Evolutionary conservation across 2,113 vertebrate species (phyloP), one percentile per base, ranked within the genome.

Genomic region (Syngnathus floridae): DNA sequence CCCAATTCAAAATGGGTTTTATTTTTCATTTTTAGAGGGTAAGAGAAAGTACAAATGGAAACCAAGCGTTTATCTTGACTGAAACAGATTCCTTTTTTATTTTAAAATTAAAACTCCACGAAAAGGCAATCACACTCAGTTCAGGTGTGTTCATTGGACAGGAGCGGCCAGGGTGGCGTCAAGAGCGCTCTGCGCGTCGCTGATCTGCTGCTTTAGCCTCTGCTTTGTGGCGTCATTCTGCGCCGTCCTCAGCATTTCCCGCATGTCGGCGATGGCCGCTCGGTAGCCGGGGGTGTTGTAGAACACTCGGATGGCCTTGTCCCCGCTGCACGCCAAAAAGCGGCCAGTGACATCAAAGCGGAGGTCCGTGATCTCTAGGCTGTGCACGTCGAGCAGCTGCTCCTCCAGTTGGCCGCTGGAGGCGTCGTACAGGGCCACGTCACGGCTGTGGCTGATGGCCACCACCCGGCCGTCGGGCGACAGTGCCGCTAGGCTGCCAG

Each of bases 251-350:
- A 98, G 85, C 88, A 93, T 89, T 40, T 86, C 76, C 80, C 92
- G 90, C 93, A 96, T 94, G 76, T 99, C 94, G 59, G 89, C 90
- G 68, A 94, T 91, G 19, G 93, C 81, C 0, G 96, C 95, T 0
- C 93, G 89, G 86, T 95, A 93, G 10, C 96, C 95, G 0, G 93
- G 90, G 0, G 91, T 71, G 0, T 98, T 99, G 82, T 98, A 95
- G 80, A 99, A 93, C 71, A 98, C 76, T 0, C 91, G 78, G 66
- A 98, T 89, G 4, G 88, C 89, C 0, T 91, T 89, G 89, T 98
- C 96, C 1, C 97, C 97, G 6, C 90, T 92, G 0, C 92, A 94
- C 37, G 82, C 93, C 57, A 98, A 71, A 80, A 93, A 95, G 60
- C 90, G 94, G 8, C 92, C 87, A 0, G 66, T 94, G 73, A 90